Conservation (phyloP, 1,140 invertebrate species). For the Theocolax elegans region DNA sequence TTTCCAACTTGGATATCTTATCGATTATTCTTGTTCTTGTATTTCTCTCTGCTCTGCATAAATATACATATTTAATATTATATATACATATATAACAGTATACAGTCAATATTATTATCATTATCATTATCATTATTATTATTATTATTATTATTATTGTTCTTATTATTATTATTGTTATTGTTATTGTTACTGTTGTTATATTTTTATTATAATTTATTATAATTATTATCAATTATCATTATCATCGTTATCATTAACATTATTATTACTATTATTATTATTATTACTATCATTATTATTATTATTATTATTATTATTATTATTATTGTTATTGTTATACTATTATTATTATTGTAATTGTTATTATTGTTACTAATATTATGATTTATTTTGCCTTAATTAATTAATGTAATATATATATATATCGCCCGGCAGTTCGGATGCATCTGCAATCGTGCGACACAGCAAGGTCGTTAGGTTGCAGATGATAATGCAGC, state of each 20-base stretch:
- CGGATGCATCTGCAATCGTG: constrained; percentile 50
- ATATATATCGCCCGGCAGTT: constrained; percentile 35
- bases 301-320: constrained; percentile 5
- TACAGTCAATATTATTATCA: constrained; percentile 42
- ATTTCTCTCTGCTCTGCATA: constrained; percentile 65
- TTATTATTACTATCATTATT: constrained; percentile 27
- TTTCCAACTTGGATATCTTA: constrained; percentile 54
- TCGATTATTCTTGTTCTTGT: constrained; percentile 61
- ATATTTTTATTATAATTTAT: no score
- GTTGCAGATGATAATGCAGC: constrained; percentile 52
- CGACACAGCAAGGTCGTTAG: constrained; percentile 51
- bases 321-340: constrained; percentile 58
- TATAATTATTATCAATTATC: constrained; percentile 31
- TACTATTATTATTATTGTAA: constrained; percentile 24
- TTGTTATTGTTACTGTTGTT: constrained; percentile 58
- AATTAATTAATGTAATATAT: constrained; percentile 33
- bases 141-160: constrained; percentile 24
- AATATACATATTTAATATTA: constrained; percentile 56
- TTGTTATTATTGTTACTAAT: constrained; percentile 28
- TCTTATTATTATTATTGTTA: constrained; percentile 1
- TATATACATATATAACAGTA: constrained; percentile 44
- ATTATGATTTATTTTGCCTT: constrained; percentile 24
- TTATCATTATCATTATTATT: constrained; percentile 36
- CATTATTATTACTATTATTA: constrained; percentile 36
- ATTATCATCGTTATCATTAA: constrained; percentile 32